A percentile compares a stretch with the other conserved stretches of the same genome.
These are phyloP conservation scores for Onthophagus taurus DNA, from an alignment of 1,140 invertebrate genomes.

Conservation along the genomic window DNA sequence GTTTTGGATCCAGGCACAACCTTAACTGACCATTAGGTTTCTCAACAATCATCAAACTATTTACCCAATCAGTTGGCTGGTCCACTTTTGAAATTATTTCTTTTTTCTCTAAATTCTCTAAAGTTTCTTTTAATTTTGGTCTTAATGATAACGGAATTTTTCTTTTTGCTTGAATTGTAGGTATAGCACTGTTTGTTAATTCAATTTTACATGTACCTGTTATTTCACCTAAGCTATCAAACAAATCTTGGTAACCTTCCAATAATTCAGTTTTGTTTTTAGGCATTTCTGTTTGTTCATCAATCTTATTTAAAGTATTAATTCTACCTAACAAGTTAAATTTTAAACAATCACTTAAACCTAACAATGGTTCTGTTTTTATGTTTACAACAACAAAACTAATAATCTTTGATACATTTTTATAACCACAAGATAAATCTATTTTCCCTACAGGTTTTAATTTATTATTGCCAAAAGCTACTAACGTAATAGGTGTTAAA, in stretches of 20 bases:
- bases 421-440: neutral
- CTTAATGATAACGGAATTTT: conserved; percentile 4
- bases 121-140: conserved; percentile 6
- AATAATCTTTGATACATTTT: neutral
- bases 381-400: neutral
- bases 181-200: conserved; percentile 4
- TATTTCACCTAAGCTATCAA: conserved; percentile 5
- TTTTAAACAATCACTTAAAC: conserved; percentile 3
- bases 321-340: too few relatives aligned
- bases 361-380: conserved; percentile 3
- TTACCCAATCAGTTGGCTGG: conserved; percentile 36
- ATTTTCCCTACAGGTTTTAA: neutral
- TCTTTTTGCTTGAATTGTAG: conserved; percentile 2
- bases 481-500: neutral
- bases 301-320: neutral
- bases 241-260: conserved; percentile 1
- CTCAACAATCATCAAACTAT: conserved; percentile 35
- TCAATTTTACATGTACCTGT: neutral
- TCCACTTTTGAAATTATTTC: conserved; percentile 12
- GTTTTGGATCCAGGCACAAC: conserved; percentile 37
- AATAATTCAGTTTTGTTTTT: conserved; percentile 3
- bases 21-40: conserved; percentile 29
- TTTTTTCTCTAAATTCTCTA: conserved; percentile 5
- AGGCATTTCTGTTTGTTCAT: neutral
- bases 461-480: conserved; percentile 5